phyloP scores from a whole-genome alignment of 2,888 invertebrate genomes.

The Ormyrus thymus region DNA sequence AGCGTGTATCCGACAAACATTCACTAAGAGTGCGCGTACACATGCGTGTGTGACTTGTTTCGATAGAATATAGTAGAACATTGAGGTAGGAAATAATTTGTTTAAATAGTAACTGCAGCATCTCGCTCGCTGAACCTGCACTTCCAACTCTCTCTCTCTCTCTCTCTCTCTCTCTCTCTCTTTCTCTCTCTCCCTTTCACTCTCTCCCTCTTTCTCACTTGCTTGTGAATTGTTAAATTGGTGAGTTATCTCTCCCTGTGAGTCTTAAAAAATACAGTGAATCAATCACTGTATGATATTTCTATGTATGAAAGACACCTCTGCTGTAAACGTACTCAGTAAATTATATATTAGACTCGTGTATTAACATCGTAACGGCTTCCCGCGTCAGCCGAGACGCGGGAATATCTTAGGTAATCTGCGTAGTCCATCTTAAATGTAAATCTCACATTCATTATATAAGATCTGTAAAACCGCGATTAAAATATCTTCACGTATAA shows the following conservation, averaged over 20 bases:
- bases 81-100: conserved; percentile 51
- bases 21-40: conserved; percentile 29
- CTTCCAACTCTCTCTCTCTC: conserved; percentile 4
- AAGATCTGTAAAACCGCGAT: conserved; percentile 70
- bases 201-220: background rate
- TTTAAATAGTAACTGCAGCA: conserved; percentile 43
- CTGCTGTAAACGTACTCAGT: conserved; percentile 70
- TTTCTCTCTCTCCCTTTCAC: background rate
- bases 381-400: conserved; percentile 49
- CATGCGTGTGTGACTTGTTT: conserved; percentile 1
- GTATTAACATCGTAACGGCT: conserved; percentile 56
- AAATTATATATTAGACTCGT: conserved; percentile 59
- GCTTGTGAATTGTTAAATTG: conserved; percentile 9
- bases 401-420: conserved; percentile 56
- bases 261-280: conserved; percentile 39
- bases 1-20: conserved; percentile 39
- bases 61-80: conserved; percentile 38
- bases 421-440: conserved; percentile 62
- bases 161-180: conserved; percentile 3
- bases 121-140: conserved; percentile 1
- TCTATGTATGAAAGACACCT: conserved; percentile 52
- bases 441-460: conserved; percentile 69
- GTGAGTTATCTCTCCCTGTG: conserved; percentile 13
- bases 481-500: conserved; percentile 71
- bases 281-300: conserved; percentile 37